These are phyloP conservation scores for Sthenelais limicola DNA, from an alignment of 2,888 invertebrate genomes.

Conservation along the genomic window DNA sequence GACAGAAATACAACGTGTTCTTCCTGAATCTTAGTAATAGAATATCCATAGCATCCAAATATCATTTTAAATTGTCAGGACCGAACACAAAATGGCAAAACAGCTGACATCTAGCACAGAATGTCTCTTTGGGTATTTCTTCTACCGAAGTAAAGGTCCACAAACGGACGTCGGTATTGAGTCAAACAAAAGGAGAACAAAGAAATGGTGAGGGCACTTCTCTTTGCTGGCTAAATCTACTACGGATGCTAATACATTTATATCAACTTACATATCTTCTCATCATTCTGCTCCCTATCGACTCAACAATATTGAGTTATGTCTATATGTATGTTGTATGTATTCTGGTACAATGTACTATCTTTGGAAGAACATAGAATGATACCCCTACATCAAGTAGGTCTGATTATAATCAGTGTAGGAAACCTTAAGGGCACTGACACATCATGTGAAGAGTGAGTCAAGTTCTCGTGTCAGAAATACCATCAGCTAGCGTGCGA, in stretches of 20 bases:
- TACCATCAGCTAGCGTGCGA: too few relatives aligned
- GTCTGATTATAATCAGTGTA: neutral
- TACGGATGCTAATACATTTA: too few relatives aligned
- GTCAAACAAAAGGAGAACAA: too few relatives aligned
- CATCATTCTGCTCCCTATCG: slow-evolving; percentile 2
- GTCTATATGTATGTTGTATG: neutral
- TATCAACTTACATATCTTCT: too few relatives aligned
- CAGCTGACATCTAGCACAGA: neutral
- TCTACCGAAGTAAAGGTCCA: neutral
- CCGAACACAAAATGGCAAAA: slow-evolving; percentile 33
- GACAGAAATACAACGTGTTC: too few relatives aligned
- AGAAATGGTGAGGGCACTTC: too few relatives aligned
- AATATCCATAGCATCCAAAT: too few relatives aligned
- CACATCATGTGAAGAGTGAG: slow-evolving; percentile 25
- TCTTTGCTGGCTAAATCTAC: too few relatives aligned
- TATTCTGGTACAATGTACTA: slow-evolving; percentile 17
- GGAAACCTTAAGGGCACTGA: slow-evolving; percentile 29
- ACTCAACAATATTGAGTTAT: neutral
- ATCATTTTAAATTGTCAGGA: too few relatives aligned
- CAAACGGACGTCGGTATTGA: slow-evolving; percentile 14
- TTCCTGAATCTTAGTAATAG: too few relatives aligned
- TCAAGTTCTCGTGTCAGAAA: slow-evolving; percentile 1
- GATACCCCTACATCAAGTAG: slow-evolving; percentile 10
- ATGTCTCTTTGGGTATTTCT: slow-evolving; percentile 24
- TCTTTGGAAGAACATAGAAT: slow-evolving; percentile 39